Percentiles rank a stretch among this genome's conserved stretches.
Conservation (phyloP, 2,888 invertebrate genomes). For the Adelphocoris suturalis region DNA sequence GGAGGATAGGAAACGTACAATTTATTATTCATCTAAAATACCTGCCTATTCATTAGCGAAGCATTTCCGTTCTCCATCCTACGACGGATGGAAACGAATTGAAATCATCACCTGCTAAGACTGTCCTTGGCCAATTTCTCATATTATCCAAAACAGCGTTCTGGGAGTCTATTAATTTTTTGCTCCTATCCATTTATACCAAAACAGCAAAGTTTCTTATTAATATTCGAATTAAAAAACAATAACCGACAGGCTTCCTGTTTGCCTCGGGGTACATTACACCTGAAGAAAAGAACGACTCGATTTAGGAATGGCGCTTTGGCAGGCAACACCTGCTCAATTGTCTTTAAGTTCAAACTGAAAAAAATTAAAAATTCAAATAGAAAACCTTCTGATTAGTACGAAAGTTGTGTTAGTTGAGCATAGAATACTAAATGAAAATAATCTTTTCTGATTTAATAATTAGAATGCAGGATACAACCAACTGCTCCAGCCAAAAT, state of each 20-base stretch:
- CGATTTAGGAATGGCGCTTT: not conserved
- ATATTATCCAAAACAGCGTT: not conserved
- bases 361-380: not conserved
- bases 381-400: too few species aligned
- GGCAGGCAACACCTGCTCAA: not conserved
- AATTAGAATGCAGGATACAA: too few species aligned
- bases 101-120: slow-evolving; percentile 4
- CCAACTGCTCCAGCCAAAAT: too few species aligned
- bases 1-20: too few species aligned
- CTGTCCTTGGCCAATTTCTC: slow-evolving; percentile 29
- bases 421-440: too few species aligned
- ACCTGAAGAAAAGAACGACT: not conserved
- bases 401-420: too few species aligned
- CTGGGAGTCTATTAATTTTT: not conserved
- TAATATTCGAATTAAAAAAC: slow-evolving; percentile 9
- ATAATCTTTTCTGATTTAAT: too few species aligned
- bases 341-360: not conserved
- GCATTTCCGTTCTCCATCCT: too few species aligned
- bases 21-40: too few species aligned
- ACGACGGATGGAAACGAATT: not conserved
- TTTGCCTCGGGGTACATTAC: not conserved
- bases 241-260: not conserved
- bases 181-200: not conserved
- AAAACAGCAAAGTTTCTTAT: not conserved
- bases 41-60: too few species aligned